Percentiles rank a stretch among this genome's conserved stretches.
phyloP scores from a whole-genome alignment of 2,113 vertebrate species.

The chimpanzee (Pan troglodytes) region NHGRI_mPanTro3-v2.1_pri NC_072417.2:59316001-59316500 shows the following conservation, averaged over 20 bases:
- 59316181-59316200: not conserved
- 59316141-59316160: constrained; percentile 62
- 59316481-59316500: no score
- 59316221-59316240: not conserved
- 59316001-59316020: not conserved
- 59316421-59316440: not conserved
- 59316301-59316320: not conserved
- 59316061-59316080: constrained; percentile 59
- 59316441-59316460: not conserved
- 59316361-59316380: not conserved
- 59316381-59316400: not conserved
- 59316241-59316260: not conserved
- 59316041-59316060: constrained; percentile 56
- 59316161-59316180: not conserved
- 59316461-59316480: not conserved
- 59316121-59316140: constrained; percentile 79
- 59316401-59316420: not conserved
- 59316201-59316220: not conserved
- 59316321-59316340: not conserved
- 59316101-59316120: constrained; percentile 63
- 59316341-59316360: not conserved
- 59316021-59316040: not conserved
- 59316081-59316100: constrained; percentile 56
- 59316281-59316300: not conserved
- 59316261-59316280: not conserved